Evolutionary conservation across 2,113 vertebrate genomes (phyloP).

Genomic region (Neofelis nebulosa): DNA sequence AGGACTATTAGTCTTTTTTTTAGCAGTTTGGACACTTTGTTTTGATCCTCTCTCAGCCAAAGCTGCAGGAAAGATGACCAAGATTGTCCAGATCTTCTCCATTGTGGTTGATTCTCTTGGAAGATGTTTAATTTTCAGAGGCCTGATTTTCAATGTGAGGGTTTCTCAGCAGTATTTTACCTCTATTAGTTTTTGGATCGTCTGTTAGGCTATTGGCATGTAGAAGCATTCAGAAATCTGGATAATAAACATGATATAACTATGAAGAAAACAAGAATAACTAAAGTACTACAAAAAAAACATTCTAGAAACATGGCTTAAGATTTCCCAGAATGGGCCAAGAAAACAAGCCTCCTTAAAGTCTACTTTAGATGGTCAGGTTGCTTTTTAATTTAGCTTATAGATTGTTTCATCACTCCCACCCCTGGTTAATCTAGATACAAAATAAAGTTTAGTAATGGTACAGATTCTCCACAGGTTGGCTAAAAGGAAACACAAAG

Average conservation of each 20-base stretch:
- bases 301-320: not conserved
- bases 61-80: not conserved
- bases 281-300: not conserved
- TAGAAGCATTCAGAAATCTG: not conserved
- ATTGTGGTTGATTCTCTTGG: not conserved
- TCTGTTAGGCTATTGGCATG: not conserved
- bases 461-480: not conserved
- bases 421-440: not conserved
- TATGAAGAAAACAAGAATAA: not conserved
- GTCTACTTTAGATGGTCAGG: not conserved
- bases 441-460: slow-evolving; percentile 23
- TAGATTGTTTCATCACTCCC: not conserved
- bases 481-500: not conserved
- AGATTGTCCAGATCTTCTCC: not conserved
- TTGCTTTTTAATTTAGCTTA: not conserved
- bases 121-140: not conserved
- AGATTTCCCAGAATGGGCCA: not conserved
- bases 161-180: not conserved
- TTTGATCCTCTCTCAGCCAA: not conserved
- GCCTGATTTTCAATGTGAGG: not conserved
- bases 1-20: not conserved
- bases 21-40: not conserved
- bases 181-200: not conserved
- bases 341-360: not conserved
- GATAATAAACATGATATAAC: not conserved